Evolutionary conservation across 2,797 vertebrate species (phyloP).

Genomic region (Prionace glauca): DNA sequence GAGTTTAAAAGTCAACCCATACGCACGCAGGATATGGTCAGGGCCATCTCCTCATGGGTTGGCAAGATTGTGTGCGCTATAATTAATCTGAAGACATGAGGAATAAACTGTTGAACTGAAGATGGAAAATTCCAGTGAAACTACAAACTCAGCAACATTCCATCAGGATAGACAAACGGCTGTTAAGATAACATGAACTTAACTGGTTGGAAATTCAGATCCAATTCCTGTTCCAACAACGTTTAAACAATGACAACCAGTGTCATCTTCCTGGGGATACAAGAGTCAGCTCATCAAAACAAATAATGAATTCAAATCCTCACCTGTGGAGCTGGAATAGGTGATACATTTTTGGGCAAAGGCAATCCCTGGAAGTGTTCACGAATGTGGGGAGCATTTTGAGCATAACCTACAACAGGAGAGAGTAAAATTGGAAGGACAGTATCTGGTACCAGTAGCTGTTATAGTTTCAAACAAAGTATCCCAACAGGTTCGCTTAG

Average conservation of each 20-base stretch:
- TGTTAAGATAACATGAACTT: background rate
- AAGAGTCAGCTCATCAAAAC: background rate
- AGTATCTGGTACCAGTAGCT: background rate
- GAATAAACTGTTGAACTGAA: background rate
- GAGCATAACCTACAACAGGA: background rate
- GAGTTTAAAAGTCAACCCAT: background rate
- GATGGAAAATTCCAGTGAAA: background rate
- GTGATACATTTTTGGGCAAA: slow-evolving; percentile 1
- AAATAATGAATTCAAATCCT: background rate
- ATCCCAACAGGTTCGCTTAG: background rate
- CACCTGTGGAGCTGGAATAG: slow-evolving; percentile 19
- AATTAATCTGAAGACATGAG: background rate
- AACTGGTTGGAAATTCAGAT: background rate
- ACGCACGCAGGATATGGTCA: background rate
- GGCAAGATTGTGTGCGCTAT: background rate
- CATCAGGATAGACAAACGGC: background rate
- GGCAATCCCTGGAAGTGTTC: slow-evolving; percentile 26
- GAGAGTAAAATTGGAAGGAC: background rate
- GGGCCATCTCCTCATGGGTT: background rate
- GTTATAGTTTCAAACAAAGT: background rate
- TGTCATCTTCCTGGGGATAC: background rate
- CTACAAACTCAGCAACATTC: background rate
- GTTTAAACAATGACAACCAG: background rate
- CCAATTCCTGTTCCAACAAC: background rate
- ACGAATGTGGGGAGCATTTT: background rate